These are phyloP conservation scores for Syndactyla subalaris DNA, from an alignment of 2,797 vertebrate genomes.

Conservation along the genomic window DNA sequence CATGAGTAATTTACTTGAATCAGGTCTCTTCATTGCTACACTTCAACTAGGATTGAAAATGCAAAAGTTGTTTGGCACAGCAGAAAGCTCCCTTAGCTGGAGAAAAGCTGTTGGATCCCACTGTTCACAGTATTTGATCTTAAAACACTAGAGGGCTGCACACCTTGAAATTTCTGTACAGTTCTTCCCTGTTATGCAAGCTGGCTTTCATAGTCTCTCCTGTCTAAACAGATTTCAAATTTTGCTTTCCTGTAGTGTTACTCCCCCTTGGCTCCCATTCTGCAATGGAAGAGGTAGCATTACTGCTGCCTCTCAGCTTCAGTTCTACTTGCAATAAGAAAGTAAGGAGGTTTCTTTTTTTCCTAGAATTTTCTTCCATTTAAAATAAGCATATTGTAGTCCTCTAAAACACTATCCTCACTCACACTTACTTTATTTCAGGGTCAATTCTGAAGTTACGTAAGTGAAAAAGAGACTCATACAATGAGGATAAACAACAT, in stretches of 20 bases:
- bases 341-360: slow-evolving; percentile 21
- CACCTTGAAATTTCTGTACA: slow-evolving; percentile 61
- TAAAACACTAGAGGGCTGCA: slow-evolving; percentile 59
- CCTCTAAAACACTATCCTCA: not conserved
- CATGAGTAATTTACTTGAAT: slow-evolving; percentile 35
- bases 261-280: not conserved
- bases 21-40: not conserved
- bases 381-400: not conserved
- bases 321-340: not conserved
- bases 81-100: slow-evolving; percentile 2
- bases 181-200: slow-evolving; percentile 46
- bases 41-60: slow-evolving; percentile 32
- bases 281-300: not conserved
- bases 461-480: not conserved
- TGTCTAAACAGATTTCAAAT: slow-evolving; percentile 51
- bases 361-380: slow-evolving; percentile 28
- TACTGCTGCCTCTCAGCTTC: not conserved
- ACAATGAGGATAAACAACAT: not conserved
- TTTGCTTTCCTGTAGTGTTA: slow-evolving; percentile 15
- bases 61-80: slow-evolving; percentile 21
- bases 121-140: slow-evolving; percentile 57
- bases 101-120: slow-evolving; percentile 46
- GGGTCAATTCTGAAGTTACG: not conserved
- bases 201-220: slow-evolving; percentile 45
- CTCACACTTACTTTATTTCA: not conserved